Evolutionary conservation across 2,797 vertebrate genomes (phyloP).

Genomic region (Oreonectes daqikongensis): DNA sequence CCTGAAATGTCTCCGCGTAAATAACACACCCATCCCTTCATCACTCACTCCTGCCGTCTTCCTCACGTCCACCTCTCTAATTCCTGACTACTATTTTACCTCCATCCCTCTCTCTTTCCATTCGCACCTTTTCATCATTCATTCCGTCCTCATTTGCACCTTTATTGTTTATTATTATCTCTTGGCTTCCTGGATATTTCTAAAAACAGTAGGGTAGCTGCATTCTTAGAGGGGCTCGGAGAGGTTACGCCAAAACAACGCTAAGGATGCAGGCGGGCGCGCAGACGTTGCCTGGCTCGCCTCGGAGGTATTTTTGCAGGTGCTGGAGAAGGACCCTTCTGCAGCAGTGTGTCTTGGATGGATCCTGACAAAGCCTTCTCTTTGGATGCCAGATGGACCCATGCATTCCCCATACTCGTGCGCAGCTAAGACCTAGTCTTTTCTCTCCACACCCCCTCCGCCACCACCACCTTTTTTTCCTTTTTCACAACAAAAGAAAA

Average conservation of each 20-base stretch:
- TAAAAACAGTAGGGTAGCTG: slow-evolving; percentile 25
- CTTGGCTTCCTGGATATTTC: slow-evolving; percentile 18
- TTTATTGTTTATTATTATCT: slow-evolving; percentile 15
- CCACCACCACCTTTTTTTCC: slow-evolving; percentile 52
- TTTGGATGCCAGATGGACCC: slow-evolving; percentile 82
- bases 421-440: slow-evolving; percentile 84
- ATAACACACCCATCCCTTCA: slow-evolving; percentile 72
- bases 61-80: slow-evolving; percentile 29
- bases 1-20: slow-evolving; percentile 67
- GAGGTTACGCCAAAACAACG: slow-evolving; percentile 71
- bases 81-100: slow-evolving; percentile 30
- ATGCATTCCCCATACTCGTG: slow-evolving; percentile 79
- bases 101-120: not conserved
- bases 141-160: not conserved
- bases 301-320: slow-evolving; percentile 78
- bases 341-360: slow-evolving; percentile 81
- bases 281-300: slow-evolving; percentile 51
- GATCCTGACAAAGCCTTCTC: slow-evolving; percentile 79
- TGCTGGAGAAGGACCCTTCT: slow-evolving; percentile 81
- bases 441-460: slow-evolving; percentile 67
- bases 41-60: slow-evolving; percentile 52
- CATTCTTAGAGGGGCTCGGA: slow-evolving; percentile 44
- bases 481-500: slow-evolving; percentile 78
- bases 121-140: not conserved
- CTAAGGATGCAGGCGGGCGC: slow-evolving; percentile 52